phyloP scores from a whole-genome alignment of 2,113 vertebrate species.

The Psittacula cyanocephala region DNA sequence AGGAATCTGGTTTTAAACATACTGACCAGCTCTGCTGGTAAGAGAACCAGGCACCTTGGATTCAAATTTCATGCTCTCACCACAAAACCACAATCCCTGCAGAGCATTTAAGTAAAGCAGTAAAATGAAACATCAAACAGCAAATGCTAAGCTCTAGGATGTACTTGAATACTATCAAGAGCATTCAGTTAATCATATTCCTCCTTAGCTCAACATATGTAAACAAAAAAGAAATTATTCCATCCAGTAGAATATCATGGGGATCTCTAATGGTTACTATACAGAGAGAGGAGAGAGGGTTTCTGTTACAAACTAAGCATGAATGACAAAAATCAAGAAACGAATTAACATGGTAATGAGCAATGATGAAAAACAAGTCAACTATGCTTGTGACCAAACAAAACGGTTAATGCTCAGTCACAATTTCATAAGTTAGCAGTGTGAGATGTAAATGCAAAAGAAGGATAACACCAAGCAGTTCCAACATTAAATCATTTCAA shows the following conservation, averaged over 20 bases:
- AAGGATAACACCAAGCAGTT: background rate
- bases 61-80: constrained; percentile 50
- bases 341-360: background rate
- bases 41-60: constrained; percentile 45
- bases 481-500: background rate
- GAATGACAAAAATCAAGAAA: background rate
- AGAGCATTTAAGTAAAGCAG: constrained; percentile 58
- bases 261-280: background rate
- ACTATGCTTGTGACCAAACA: background rate
- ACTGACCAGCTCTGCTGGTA: constrained; percentile 17
- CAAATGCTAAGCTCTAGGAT: constrained; percentile 16
- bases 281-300: background rate
- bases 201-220: background rate
- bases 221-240: constrained; percentile 8
- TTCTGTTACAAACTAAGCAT: background rate
- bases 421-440: background rate
- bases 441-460: background rate
- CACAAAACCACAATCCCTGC: constrained; percentile 58
- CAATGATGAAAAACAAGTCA: background rate
- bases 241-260: background rate
- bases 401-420: background rate
- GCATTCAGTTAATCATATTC: background rate
- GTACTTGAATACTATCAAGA: background rate
- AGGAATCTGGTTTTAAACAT: constrained; percentile 50
- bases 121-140: constrained; percentile 59